These are phyloP conservation scores for Rotaria sp. DNA, from an alignment of 2,888 invertebrate species.

Conservation along the genomic window DNA sequence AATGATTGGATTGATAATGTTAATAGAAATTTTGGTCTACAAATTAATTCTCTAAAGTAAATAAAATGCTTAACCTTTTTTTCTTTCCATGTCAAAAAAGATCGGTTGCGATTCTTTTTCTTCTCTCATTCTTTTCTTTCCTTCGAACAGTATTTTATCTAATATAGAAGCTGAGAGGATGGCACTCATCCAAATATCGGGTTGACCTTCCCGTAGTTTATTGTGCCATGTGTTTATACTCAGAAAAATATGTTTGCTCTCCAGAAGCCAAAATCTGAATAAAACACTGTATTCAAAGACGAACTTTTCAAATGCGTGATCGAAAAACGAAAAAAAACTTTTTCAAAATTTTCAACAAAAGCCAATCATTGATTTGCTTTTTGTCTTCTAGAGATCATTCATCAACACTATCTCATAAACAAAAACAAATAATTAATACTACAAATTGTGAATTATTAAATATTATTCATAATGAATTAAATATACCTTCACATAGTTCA, in stretches of 20 bases:
- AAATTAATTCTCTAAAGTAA: neutral
- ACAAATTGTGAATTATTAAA: neutral
- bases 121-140: neutral
- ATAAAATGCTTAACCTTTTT: neutral
- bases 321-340: too few species aligned
- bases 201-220: too few species aligned
- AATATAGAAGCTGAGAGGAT: too few species aligned
- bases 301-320: too few species aligned
- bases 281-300: too few species aligned
- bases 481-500: neutral
- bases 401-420: neutral
- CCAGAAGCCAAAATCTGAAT: too few species aligned
- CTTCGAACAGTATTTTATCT: too few species aligned
- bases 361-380: neutral
- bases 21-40: neutral
- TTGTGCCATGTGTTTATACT: too few species aligned
- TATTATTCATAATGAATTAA: neutral
- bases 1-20: neutral
- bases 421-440: neutral
- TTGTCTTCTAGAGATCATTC: neutral
- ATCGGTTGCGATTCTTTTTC: neutral
- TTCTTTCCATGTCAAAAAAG: neutral
- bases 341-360: too few species aligned
- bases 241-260: too few species aligned
- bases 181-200: too few species aligned